These are phyloP conservation scores for Allophyes oxyacanthae DNA, from an alignment of 2,888 invertebrate genomes.

Conservation along the genomic window DNA sequence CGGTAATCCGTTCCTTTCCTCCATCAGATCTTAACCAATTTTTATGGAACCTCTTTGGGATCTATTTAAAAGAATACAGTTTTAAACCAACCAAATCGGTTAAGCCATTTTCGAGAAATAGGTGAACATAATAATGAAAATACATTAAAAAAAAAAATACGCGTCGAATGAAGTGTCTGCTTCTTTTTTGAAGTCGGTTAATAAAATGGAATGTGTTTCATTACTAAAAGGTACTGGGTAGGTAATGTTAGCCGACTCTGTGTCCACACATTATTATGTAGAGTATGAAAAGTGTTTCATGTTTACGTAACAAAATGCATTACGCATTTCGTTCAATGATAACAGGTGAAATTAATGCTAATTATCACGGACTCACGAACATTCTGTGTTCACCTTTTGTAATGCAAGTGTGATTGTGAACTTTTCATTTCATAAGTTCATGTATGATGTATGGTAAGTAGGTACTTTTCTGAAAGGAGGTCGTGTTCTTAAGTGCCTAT, in stretches of 20 bases:
- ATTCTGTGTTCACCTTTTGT: constrained; percentile 44
- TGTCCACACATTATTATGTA: background rate
- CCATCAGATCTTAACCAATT: too few species aligned
- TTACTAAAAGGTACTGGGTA: background rate
- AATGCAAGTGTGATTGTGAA: constrained; percentile 27
- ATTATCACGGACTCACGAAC: constrained; percentile 43
- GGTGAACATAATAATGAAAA: too few species aligned
- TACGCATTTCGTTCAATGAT: constrained; percentile 52
- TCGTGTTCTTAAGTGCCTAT: too few species aligned
- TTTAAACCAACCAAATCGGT: too few species aligned
- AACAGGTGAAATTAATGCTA: constrained; percentile 59
- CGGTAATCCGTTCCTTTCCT: too few species aligned
- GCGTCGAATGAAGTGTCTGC: too few species aligned
- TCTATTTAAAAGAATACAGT: too few species aligned
- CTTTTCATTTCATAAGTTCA: constrained; percentile 11
- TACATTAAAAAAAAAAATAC: too few species aligned
- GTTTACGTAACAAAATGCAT: constrained; percentile 26
- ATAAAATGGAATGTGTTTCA: background rate
- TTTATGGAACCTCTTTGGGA: too few species aligned
- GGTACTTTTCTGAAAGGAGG: too few species aligned
- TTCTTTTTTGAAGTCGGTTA: too few species aligned
- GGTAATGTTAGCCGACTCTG: background rate
- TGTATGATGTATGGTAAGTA: constrained; percentile 1
- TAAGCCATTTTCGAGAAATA: too few species aligned
- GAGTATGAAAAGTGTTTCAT: constrained; percentile 1